Conservation (phyloP, 1,140 invertebrate genomes). For the Psix sp. region DNA sequence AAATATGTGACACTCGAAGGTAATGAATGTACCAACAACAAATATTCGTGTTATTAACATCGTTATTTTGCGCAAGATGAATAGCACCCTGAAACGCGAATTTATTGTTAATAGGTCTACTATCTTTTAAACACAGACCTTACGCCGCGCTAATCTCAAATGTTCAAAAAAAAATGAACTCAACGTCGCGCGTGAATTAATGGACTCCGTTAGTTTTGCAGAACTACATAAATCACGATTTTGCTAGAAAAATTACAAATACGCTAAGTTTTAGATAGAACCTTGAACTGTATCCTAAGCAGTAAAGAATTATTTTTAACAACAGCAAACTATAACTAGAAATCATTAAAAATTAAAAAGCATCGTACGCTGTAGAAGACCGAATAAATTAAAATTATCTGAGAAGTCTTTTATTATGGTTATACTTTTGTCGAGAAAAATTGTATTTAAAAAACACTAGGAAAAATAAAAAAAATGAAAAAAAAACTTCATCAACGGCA, state of each 20-base stretch:
- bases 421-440: no score
- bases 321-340: no score
- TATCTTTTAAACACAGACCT: conserved; percentile 47
- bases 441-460: no score
- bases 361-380: no score
- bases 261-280: conserved; percentile 8
- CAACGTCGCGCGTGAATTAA: conserved; percentile 19
- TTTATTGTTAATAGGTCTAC: conserved; percentile 39
- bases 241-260: conserved; percentile 19
- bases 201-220: conserved; percentile 1
- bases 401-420: no score
- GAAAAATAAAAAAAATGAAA: no score
- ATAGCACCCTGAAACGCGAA: conserved; percentile 16
- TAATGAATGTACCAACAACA: conserved; percentile 28
- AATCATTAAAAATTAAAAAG: no score
- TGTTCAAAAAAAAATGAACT: conserved; percentile 7
- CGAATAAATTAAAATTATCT: no score
- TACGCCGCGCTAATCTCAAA: conserved; percentile 24
- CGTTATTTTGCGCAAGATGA: conserved; percentile 31
- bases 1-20: conserved; percentile 37
- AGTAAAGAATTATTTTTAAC: no score
- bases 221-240: conserved; percentile 35
- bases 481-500: no score
- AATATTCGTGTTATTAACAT: conserved; percentile 49
- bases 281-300: conserved; percentile 32